Conservation (phyloP, 2,888 invertebrate genomes). For the Platycheirus albimanus region DNA sequence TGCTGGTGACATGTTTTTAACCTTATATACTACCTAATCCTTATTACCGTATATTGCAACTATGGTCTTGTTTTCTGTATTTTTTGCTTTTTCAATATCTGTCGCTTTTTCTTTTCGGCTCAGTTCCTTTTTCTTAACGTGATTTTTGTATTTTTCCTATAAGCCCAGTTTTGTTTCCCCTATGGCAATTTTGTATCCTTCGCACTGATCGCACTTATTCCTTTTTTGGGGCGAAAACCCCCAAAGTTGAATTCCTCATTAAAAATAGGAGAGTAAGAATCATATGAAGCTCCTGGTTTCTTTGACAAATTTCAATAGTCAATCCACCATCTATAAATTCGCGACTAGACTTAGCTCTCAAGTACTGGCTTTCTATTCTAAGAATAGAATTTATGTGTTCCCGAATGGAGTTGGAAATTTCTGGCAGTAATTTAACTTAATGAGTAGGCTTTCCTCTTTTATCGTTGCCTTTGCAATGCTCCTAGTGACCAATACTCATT, state of each 20-base stretch:
- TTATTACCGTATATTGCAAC: conserved; percentile 38
- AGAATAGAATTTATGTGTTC: conserved; percentile 42
- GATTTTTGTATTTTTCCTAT: conserved; percentile 33
- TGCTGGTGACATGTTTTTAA: too few species aligned
- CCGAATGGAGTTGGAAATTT: conserved; percentile 21
- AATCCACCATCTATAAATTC: conserved; percentile 55
- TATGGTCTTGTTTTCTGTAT: conserved; percentile 25
- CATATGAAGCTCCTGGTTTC: conserved; percentile 36
- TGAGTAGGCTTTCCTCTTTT: conserved; percentile 6
- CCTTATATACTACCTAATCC: conserved; percentile 29
- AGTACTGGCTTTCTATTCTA: conserved; percentile 45
- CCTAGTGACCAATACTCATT: conserved; percentile 21
- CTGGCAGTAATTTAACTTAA: conserved; percentile 6
- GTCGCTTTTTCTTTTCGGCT: conserved; percentile 18
- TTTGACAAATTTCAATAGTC: conserved; percentile 40
- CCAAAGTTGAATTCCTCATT: conserved; percentile 23
- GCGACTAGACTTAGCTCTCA: conserved; percentile 37
- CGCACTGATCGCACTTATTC: conserved; percentile 46
- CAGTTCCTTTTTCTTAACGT: conserved; percentile 33
- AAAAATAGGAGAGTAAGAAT: conserved; percentile 21
- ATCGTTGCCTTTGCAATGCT: conserved; percentile 19
- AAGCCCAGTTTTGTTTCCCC: conserved; percentile 28
- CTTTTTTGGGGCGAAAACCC: conserved; percentile 30
- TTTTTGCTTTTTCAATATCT: conserved; percentile 24
- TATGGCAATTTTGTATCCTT: conserved; percentile 41